These are phyloP conservation scores for Lottia gigantea DNA, from an alignment of 2,888 invertebrate genomes.

Conservation along the genomic window DNA sequence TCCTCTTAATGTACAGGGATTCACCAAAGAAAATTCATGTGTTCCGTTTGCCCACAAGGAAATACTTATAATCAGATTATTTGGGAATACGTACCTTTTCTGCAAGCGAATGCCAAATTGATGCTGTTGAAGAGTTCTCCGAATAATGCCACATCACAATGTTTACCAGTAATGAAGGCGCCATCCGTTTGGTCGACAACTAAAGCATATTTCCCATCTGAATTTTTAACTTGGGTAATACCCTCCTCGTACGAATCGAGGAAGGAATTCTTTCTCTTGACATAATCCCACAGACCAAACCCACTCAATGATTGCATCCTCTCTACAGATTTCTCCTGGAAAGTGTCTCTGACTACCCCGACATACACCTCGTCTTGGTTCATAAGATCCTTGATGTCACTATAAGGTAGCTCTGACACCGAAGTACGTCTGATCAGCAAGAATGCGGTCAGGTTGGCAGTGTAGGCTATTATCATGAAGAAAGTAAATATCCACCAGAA, in stretches of 20 bases:
- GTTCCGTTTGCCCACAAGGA: too few species aligned
- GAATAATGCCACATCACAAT: slow-evolving; percentile 37
- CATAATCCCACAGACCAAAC: slow-evolving; percentile 20
- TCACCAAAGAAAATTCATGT: too few species aligned
- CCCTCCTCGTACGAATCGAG: slow-evolving; percentile 25
- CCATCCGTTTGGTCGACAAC: neutral
- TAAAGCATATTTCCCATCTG: neutral
- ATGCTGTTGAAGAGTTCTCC: slow-evolving; percentile 33
- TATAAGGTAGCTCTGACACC: slow-evolving; percentile 33
- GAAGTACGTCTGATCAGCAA: slow-evolving; percentile 29
- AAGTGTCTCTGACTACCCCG: slow-evolving; percentile 17
- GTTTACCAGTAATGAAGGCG: slow-evolving; percentile 31
- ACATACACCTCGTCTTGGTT: slow-evolving; percentile 22
- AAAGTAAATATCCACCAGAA: slow-evolving; percentile 41
- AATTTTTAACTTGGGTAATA: slow-evolving; percentile 24
- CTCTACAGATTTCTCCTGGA: slow-evolving; percentile 7
- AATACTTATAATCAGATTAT: too few species aligned
- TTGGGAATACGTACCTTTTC: slow-evolving; percentile 1
- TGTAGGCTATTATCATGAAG: slow-evolving; percentile 37
- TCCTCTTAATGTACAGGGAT: too few species aligned
- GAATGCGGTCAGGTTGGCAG: slow-evolving; percentile 34
- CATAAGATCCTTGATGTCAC: slow-evolving; percentile 24
- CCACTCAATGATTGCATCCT: slow-evolving; percentile 15
- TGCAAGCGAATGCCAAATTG: slow-evolving; percentile 18
- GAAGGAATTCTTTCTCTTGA: slow-evolving; percentile 19